These are phyloP conservation scores for Standfussiana lucernea DNA, from an alignment of 2,888 invertebrate genomes.

Conservation along the genomic window DNA sequence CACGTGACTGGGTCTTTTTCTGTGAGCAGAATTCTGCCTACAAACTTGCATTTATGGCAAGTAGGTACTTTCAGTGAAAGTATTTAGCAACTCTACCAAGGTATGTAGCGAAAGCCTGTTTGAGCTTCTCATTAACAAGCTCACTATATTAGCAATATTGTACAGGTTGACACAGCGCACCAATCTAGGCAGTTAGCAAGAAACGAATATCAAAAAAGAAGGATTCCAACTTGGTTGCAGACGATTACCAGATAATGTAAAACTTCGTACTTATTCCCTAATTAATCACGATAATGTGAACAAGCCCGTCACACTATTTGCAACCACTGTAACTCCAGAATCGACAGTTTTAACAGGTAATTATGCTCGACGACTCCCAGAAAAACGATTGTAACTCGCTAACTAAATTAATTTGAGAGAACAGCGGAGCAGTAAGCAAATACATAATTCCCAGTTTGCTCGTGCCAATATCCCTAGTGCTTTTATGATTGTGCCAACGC, in stretches of 20 bases:
- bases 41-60: neutral
- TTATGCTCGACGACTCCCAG: neutral
- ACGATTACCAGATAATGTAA: neutral
- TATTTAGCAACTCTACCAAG: neutral
- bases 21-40: neutral
- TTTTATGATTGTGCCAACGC: neutral
- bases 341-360: neutral
- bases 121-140: slow-evolving; percentile 12
- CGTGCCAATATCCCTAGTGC: neutral
- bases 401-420: neutral
- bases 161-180: neutral
- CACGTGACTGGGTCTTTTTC: neutral
- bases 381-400: neutral
- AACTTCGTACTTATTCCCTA: neutral
- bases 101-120: slow-evolving; percentile 21
- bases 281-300: neutral
- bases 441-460: neutral
- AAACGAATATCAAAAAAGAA: neutral
- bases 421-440: neutral
- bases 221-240: too few species aligned
- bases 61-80: slow-evolving; percentile 22
- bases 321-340: neutral
- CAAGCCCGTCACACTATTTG: neutral
- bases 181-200: neutral
- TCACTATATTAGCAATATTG: neutral